These are phyloP conservation scores for Choristoneura rosaceana DNA, from an alignment of 2,888 invertebrate genomes.

Conservation along the genomic window DNA sequence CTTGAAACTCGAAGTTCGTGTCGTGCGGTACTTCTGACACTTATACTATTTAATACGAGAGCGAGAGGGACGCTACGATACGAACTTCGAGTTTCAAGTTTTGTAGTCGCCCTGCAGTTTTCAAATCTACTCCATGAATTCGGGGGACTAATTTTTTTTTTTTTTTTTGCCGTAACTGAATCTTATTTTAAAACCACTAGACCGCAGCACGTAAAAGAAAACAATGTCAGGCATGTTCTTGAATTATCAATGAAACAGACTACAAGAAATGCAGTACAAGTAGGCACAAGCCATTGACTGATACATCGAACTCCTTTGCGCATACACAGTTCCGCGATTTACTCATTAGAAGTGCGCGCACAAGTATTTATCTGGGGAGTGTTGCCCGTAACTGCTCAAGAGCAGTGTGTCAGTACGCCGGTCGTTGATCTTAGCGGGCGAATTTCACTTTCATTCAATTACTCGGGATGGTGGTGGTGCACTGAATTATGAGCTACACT, in stretches of 20 bases:
- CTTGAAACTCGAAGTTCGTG: no score
- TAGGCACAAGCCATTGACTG: neutral
- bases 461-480: slow-evolving; percentile 54
- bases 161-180: no score
- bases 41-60: no score
- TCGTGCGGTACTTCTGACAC: no score
- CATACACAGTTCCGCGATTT: slow-evolving; percentile 25
- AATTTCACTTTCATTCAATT: slow-evolving; percentile 81
- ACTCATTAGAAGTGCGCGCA: slow-evolving; percentile 24
- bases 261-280: neutral
- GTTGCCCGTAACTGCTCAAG: slow-evolving; percentile 32
- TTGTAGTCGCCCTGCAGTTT: no score
- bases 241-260: slow-evolving; percentile 2
- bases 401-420: slow-evolving; percentile 69
- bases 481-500: slow-evolving; percentile 41
- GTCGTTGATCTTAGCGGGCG: slow-evolving; percentile 71
- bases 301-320: slow-evolving; percentile 9
- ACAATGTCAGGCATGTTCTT: neutral
- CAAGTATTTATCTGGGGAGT: slow-evolving; percentile 35
- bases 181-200: neutral
- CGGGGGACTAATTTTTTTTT: no score
- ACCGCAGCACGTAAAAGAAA: neutral
- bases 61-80: no score
- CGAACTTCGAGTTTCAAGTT: no score
- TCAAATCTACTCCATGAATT: no score